Percentiles rank a stretch among this genome's conserved stretches.
phyloP scores from a whole-genome alignment of 1,140 invertebrate species.

The Heliconius himera region DNA sequence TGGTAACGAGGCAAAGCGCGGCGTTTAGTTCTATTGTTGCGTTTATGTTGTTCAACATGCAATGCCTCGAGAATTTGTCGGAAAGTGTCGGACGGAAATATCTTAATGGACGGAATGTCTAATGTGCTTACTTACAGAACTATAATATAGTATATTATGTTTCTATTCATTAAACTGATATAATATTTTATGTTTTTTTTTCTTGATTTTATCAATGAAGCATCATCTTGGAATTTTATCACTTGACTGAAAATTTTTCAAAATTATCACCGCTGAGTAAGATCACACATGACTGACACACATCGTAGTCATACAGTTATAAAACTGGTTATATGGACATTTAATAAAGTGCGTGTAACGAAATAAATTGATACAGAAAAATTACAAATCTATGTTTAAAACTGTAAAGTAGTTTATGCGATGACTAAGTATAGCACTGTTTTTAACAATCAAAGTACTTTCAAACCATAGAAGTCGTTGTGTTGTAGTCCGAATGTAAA shows the following conservation, averaged over 20 bases:
- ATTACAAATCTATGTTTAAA: neutral
- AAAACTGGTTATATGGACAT: neutral
- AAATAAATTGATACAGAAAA: neutral
- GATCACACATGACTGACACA: slow-evolving; percentile 16
- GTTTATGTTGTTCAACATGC: too few species aligned
- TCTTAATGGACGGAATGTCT: too few species aligned
- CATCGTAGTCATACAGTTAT: neutral
- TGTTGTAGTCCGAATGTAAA: neutral
- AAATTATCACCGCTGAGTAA: slow-evolving; percentile 13
- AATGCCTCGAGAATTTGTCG: neutral
- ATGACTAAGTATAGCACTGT: neutral
- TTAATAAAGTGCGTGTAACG: too few species aligned
- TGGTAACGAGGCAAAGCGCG: too few species aligned
- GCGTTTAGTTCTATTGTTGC: too few species aligned
- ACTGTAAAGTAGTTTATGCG: neutral
- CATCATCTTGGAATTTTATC: slow-evolving; percentile 6
- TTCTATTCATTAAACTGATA: too few species aligned
- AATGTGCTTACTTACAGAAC: too few species aligned
- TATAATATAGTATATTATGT: too few species aligned
- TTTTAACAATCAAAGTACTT: neutral
- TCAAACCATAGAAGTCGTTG: too few species aligned
- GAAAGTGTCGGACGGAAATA: neutral
- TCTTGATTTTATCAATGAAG: neutral
- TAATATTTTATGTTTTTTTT: neutral
- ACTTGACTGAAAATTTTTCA: slow-evolving; percentile 2